Evolutionary conservation across 2,113 vertebrate genomes (phyloP).

Genomic region (Saguinus imperator): DNA sequence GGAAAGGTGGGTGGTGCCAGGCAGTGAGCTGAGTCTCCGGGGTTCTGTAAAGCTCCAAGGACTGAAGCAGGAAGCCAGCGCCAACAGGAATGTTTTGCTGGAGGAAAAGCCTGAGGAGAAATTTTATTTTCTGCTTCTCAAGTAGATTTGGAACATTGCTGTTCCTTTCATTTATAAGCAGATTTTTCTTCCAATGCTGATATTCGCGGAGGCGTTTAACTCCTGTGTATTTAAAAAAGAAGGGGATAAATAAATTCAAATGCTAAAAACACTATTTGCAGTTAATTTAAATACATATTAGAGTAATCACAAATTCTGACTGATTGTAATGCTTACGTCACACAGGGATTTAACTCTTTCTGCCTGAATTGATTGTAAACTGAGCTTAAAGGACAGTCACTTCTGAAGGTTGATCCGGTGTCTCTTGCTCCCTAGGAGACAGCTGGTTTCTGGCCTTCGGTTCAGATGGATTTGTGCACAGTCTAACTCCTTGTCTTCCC

Average conservation of each 20-base stretch:
- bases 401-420: background rate
- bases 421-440: background rate
- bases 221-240: background rate
- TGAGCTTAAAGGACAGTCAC: background rate
- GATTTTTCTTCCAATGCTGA: background rate
- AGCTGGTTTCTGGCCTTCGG: background rate
- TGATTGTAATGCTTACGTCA: background rate
- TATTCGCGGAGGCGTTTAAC: background rate
- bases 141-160: background rate
- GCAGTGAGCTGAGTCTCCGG: background rate
- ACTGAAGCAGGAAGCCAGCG: background rate
- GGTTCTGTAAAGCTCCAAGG: background rate
- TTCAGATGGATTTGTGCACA: background rate
- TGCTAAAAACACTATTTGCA: background rate
- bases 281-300: background rate
- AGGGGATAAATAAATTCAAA: background rate
- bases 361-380: background rate
- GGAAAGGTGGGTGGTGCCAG: background rate
- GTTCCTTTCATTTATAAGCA: background rate
- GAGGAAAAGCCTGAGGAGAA: background rate
- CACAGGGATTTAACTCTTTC: background rate
- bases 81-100: background rate
- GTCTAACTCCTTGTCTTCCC: background rate
- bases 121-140: conserved; percentile 2
- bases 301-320: background rate